Percentiles rank a stretch among this genome's conserved stretches.
phyloP scores from a whole-genome alignment of 1,140 invertebrate genomes.

The Ostrea denselamellosa region DNA sequence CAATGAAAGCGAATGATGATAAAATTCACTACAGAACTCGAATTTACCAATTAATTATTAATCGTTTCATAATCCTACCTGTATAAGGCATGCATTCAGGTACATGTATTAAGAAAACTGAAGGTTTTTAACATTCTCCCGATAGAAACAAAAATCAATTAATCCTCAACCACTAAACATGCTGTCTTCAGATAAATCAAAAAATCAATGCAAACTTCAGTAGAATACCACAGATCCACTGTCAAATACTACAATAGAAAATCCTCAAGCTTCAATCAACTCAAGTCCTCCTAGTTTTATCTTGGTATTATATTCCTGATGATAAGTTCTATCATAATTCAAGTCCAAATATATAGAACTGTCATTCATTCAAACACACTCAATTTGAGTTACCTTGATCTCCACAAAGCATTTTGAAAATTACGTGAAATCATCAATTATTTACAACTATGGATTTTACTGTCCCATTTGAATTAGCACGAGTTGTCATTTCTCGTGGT shows the following conservation, averaged over 20 bases:
- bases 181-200: not conserved
- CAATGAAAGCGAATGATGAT: not conserved
- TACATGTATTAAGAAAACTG: not conserved
- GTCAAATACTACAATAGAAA: not conserved
- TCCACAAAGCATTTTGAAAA: not conserved
- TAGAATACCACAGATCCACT: not conserved
- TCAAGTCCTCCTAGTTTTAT: not conserved
- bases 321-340: not conserved
- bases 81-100: not conserved
- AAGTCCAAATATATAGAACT: not conserved
- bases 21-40: not conserved
- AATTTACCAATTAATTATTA: constrained; percentile 10
- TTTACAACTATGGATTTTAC: constrained; percentile 12
- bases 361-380: not conserved
- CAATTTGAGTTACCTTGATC: not conserved
- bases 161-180: not conserved
- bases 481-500: not conserved
- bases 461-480: not conserved
- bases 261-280: not conserved
- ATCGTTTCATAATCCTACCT: not conserved
- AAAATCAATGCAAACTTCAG: constrained; percentile 19
- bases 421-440: not conserved
- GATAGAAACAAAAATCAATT: constrained; percentile 16
- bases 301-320: not conserved
- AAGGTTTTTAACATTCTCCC: not conserved